Base-by-base conservation (phyloP, 2,113 vertebrate genomes). In the Labeo catla region DNA sequence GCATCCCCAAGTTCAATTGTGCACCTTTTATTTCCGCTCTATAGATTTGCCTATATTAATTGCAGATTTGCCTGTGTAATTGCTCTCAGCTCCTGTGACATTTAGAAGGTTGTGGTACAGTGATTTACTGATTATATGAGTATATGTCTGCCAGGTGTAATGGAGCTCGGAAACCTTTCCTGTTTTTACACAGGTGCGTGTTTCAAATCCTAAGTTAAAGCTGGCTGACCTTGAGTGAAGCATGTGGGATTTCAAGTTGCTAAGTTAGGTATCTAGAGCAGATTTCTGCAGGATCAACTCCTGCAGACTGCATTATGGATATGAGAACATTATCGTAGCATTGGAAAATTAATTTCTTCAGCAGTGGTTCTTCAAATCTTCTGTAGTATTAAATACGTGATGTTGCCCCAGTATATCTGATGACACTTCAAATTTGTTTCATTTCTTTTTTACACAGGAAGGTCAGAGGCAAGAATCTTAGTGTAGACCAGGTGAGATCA, bases 141-240 rank as follows among this genome's bases (percentile, higher is more conserved):
- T 77, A 9, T 54, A 77, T 19, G 21, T 63, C 78, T 81, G 78
- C 36, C 45, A 6, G n/a, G 23, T 36, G 73, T 77, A 76, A 45
- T 63, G 61, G 73, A 54, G 15, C 23, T 77, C 3, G 45, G 23
- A 34, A 36, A n/a, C 59, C 16, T n/a, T 49, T 52, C 21, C 10
- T 36, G 23, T 66, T 50, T 76, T 49, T 21, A 49, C 61, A 68
- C 43, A 34, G 0, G 11, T 76, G 50, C 6, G 36, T 68, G 28
- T 65, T 68, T 82, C 47, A 23, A 9, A 52, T 13, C 5, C 52
- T 39, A 52, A 8, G 16, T 16, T 34, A n/a, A 70, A 82, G 47
- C 16, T 50, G 23, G 47, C 47, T 81, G 79, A 81, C 79, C 61
- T 81, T 66, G n/a, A 81, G 45, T 52, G 16, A 68, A 63, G 79